Evolutionary conservation across 1,140 invertebrate genomes (phyloP).

Genomic region (Drosophila prosaltans): DNA sequence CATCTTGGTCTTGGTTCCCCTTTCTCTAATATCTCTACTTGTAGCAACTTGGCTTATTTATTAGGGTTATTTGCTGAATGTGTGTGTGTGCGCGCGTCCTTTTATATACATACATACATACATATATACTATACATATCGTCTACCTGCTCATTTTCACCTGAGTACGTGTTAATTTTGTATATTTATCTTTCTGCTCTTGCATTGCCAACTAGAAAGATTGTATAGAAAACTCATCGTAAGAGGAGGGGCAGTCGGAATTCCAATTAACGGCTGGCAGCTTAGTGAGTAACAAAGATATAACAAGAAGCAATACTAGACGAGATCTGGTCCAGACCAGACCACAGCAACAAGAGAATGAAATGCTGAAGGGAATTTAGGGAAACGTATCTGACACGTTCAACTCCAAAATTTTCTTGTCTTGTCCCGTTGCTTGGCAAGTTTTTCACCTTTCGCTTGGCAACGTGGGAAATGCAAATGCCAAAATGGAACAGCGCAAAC

Average conservation of each 20-base stretch:
- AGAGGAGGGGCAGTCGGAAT: conserved; percentile 45
- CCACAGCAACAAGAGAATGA: neutral
- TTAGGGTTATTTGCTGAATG: conserved; percentile 74
- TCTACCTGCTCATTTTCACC: conserved; percentile 76
- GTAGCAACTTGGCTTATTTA: conserved; percentile 75
- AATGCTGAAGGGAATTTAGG: neutral
- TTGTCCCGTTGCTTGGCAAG: conserved; percentile 23
- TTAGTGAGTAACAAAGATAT: conserved; percentile 38
- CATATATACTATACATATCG: conserved; percentile 24
- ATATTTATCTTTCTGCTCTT: conserved; percentile 69
- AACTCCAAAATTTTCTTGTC: conserved; percentile 45
- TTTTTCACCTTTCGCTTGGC: conserved; percentile 38
- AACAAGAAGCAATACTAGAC: conserved; percentile 9
- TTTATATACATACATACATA: conserved; percentile 33
- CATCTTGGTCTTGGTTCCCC: conserved; percentile 49
- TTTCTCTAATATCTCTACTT: conserved; percentile 35
- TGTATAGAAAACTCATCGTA: conserved; percentile 53
- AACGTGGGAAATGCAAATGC: conserved; percentile 80
- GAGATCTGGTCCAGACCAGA: neutral
- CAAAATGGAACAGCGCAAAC: conserved; percentile 31
- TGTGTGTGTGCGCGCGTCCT: conserved; percentile 38
- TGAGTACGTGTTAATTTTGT: conserved; percentile 80
- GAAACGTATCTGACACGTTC: conserved; percentile 66
- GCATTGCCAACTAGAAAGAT: conserved; percentile 54
- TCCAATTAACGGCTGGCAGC: conserved; percentile 69